Conservation (phyloP, 1,140 invertebrate species). For the Mercenaria mercenaria region DNA sequence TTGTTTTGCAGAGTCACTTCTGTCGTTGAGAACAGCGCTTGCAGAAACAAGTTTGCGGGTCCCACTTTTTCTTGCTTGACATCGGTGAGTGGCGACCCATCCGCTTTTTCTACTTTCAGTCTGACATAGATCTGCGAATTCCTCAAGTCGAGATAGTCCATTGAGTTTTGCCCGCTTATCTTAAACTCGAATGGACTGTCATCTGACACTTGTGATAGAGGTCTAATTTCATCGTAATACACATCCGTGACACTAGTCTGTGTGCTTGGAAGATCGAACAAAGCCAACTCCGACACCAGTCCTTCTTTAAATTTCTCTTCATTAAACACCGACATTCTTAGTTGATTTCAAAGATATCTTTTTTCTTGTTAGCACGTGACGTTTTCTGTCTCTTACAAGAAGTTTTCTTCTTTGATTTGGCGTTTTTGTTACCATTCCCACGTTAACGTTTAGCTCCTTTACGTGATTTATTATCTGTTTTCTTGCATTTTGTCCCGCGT, state of each 20-base stretch:
- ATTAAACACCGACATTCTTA: conserved; percentile 24
- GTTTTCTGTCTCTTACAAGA: background rate
- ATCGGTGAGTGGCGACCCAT: background rate
- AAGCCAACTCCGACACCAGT: conserved; percentile 33
- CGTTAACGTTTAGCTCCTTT: conserved; percentile 4
- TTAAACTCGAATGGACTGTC: conserved; percentile 60
- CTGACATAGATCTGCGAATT: conserved; percentile 46
- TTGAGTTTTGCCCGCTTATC: conserved; percentile 47
- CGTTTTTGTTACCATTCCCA: background rate
- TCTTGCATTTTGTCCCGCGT: conserved; percentile 20
- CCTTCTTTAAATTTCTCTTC: conserved; percentile 17
- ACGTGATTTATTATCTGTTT: conserved; percentile 14
- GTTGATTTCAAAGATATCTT: background rate
- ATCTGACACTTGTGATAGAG: background rate
- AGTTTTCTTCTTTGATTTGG: conserved; percentile 10
- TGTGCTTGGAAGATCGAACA: conserved; percentile 45
- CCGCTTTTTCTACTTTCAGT: conserved; percentile 25
- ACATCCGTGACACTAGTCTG: conserved; percentile 31
- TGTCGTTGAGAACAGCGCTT: conserved; percentile 22
- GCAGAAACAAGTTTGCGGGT: conserved; percentile 16
- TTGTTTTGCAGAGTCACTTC: conserved; percentile 29
- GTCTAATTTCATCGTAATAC: conserved; percentile 46
- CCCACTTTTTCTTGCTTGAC: background rate
- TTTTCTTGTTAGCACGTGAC: background rate
- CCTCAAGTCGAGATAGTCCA: conserved; percentile 41